Base-by-base conservation (phyloP, 1,140 invertebrate species). In the Coboldia fuscipes region DNA sequence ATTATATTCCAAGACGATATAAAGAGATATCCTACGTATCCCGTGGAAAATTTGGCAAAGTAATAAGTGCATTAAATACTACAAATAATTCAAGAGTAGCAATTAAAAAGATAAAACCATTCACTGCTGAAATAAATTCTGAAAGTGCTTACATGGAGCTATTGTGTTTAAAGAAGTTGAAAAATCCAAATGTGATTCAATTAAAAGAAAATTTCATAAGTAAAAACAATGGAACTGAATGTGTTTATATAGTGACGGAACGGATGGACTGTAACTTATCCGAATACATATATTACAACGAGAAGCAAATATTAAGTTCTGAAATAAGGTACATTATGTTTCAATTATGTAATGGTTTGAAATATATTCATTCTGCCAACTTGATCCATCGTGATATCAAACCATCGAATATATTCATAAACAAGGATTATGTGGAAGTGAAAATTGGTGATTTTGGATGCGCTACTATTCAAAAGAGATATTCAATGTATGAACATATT, bases 401-500 rank as follows among this genome's bases (percentile, higher is more conserved):
- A 23, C 12, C 12, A 6, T 7, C 22, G 12, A 23, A 23, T 23
- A 6, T 23, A 23, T 7, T 7, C 14, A n/a, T 27, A 4, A 4
- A n/a, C 24, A 10, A 12, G 3, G 4, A 27, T 10, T n/a, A n/a
- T 10, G 14, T 14, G 4, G 24, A 12, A 27, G 12, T 27, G 12
- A 14, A 27, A 5, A 14, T 14, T 5, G 24, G 4, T 10, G 12
- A 14, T 27, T 4, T 14, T n/a, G n/a, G n/a, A 4, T 27, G 12
- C 14, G 24, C 12, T n/a, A 12, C 14, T 5, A 12, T 14, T 3
- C 3, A 10, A 3, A 27, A 27, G 24, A 14, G 12, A 14, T 27
- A 30, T 29, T 16, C 17, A 10, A 5, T 3, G 14, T 21, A 13
- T 43, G 72, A 79, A 32, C 90, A 86, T 46, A 92, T 86, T 9